phyloP scores from a whole-genome alignment of 2,888 invertebrate species.

The Catonia carolina region DNA sequence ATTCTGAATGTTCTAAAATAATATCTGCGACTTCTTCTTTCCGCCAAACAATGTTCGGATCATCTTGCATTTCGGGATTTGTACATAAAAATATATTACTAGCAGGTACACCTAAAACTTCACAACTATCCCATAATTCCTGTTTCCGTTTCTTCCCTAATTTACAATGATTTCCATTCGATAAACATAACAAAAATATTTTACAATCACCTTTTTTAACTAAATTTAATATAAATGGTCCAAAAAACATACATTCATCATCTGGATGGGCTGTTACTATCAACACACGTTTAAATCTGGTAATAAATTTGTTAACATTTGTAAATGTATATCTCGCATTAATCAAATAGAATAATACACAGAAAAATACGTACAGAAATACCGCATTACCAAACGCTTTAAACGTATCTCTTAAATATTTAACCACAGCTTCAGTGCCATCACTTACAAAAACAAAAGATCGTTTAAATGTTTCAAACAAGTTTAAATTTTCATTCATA shows the following conservation, averaged over 20 bases:
- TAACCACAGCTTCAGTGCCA: no score
- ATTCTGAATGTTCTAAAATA: slow-evolving; percentile 61
- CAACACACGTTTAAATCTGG: no score
- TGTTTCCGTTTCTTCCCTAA: slow-evolving; percentile 57
- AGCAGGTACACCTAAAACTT: slow-evolving; percentile 67
- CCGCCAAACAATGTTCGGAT: slow-evolving; percentile 71
- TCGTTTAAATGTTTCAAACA: no score
- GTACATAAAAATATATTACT: slow-evolving; percentile 62
- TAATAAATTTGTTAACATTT: no score
- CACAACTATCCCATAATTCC: slow-evolving; percentile 78
- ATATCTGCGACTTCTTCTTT: slow-evolving; percentile 55
- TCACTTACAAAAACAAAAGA: no score
- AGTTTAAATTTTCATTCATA: no score
- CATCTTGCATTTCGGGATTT: slow-evolving; percentile 64
- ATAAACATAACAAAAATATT: slow-evolving; percentile 77
- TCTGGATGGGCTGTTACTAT: slow-evolving; percentile 90
- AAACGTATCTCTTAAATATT: no score
- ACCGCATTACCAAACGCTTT: no score
- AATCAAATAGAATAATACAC: no score
- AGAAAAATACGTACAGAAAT: no score
- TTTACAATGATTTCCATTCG: slow-evolving; percentile 70
- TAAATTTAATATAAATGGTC: slow-evolving; percentile 74
- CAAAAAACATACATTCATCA: slow-evolving; percentile 99
- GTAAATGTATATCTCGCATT: no score
- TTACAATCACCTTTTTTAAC: slow-evolving; percentile 55